Evolutionary conservation across 2,113 vertebrate genomes (phyloP).

Genomic region (Rana temporaria): DNA sequence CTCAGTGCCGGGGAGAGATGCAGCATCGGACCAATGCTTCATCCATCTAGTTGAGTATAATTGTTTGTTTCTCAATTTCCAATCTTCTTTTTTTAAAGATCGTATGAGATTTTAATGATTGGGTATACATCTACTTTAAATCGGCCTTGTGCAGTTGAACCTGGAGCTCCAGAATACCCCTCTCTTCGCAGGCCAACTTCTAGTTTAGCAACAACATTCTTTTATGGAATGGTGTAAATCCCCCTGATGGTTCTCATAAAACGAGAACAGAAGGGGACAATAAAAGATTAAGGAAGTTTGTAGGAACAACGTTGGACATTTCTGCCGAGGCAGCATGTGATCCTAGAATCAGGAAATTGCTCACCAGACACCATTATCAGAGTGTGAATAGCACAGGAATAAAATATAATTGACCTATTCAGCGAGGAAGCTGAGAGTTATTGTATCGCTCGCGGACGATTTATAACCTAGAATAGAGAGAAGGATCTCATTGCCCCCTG

Average conservation of each 20-base stretch:
- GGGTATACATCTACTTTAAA: too few relatives aligned
- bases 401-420: slow-evolving; percentile 13
- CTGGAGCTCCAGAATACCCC: not conserved
- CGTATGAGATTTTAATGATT: too few relatives aligned
- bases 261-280: not conserved
- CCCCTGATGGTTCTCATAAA: not conserved
- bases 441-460: not conserved
- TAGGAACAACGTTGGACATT: not conserved
- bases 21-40: too few relatives aligned
- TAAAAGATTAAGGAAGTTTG: not conserved
- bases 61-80: too few relatives aligned
- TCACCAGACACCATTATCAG: not conserved
- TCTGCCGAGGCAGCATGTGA: slow-evolving; percentile 7
- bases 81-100: too few relatives aligned
- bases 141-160: too few relatives aligned
- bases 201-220: not conserved
- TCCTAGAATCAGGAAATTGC: not conserved
- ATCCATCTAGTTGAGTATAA: too few relatives aligned
- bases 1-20: too few relatives aligned
- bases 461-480: not conserved
- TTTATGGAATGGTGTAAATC: not conserved
- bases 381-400: not conserved
- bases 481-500: not conserved
- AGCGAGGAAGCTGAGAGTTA: not conserved
- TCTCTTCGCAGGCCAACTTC: not conserved